Percentiles rank a stretch among this genome's conserved stretches.
Conservation (phyloP, 2,888 invertebrate species). For the Agrenia bidenticulata region DNA sequence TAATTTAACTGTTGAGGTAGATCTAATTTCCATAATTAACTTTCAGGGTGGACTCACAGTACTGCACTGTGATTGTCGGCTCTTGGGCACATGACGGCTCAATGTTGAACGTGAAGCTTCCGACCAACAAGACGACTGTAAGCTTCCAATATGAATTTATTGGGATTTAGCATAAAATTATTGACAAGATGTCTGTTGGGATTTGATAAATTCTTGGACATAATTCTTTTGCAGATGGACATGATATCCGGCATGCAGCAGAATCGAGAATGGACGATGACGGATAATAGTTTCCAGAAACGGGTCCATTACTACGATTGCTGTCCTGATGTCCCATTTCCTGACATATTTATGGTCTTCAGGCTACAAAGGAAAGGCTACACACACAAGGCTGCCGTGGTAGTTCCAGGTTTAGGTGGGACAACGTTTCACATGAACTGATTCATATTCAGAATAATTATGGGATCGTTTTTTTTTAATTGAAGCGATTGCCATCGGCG, state of each 20-base stretch:
- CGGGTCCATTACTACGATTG: slow-evolving; percentile 25
- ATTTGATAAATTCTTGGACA: no score
- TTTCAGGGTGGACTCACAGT: slow-evolving; percentile 63
- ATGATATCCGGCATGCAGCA: slow-evolving; percentile 28
- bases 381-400: slow-evolving; percentile 49
- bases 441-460: slow-evolving; percentile 3
- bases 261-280: slow-evolving; percentile 50
- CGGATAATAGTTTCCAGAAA: slow-evolving; percentile 29
- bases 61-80: slow-evolving; percentile 68
- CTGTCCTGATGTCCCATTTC: slow-evolving; percentile 42
- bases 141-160: no score
- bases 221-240: slow-evolving; percentile 39
- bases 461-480: neutral
- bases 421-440: no score
- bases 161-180: no score
- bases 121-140: slow-evolving; percentile 24
- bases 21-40: no score
- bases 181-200: no score
- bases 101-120: slow-evolving; percentile 25
- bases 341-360: slow-evolving; percentile 41
- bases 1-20: no score
- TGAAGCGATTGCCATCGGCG: slow-evolving; percentile 47
- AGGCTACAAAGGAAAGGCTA: slow-evolving; percentile 28
- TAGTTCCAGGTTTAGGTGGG: slow-evolving; percentile 48
- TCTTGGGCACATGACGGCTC: slow-evolving; percentile 64